Evolutionary conservation across 2,888 invertebrate species (phyloP).

Genomic region (Dasysyrphus albostriatus): DNA sequence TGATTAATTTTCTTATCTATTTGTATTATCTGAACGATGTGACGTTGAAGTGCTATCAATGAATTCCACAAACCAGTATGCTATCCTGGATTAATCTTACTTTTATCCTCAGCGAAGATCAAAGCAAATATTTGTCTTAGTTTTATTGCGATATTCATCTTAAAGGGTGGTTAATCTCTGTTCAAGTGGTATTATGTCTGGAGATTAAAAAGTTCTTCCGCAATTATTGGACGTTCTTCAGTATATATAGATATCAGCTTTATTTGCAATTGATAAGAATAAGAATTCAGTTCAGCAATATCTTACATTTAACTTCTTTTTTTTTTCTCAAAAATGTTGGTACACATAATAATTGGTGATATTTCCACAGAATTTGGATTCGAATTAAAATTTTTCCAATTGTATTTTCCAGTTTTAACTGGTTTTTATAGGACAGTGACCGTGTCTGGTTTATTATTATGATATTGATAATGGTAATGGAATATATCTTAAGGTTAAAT

Average conservation of each 20-base stretch:
- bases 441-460: neutral
- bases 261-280: constrained; percentile 16
- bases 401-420: constrained; percentile 12
- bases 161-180: constrained; percentile 26
- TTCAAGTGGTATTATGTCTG: constrained; percentile 64
- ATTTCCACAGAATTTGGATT: neutral
- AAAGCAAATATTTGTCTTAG: constrained; percentile 48
- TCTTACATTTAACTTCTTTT: neutral
- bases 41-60: constrained; percentile 2
- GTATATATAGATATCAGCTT: neutral
- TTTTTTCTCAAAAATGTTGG: neutral
- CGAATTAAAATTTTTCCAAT: constrained; percentile 29
- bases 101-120: constrained; percentile 33
- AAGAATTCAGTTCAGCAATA: neutral
- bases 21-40: neutral
- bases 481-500: constrained; percentile 11
- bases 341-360: constrained; percentile 3
- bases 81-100: constrained; percentile 17
- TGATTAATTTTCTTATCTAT: constrained; percentile 6
- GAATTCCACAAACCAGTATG: constrained; percentile 50
- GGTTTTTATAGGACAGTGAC: neutral
- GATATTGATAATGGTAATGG: neutral
- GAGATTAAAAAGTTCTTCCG: constrained; percentile 62
- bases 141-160: constrained; percentile 46
- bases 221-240: constrained; percentile 9